Base-by-base conservation (phyloP, 2,888 invertebrate species). In the Synergus laeviventris region DNA sequence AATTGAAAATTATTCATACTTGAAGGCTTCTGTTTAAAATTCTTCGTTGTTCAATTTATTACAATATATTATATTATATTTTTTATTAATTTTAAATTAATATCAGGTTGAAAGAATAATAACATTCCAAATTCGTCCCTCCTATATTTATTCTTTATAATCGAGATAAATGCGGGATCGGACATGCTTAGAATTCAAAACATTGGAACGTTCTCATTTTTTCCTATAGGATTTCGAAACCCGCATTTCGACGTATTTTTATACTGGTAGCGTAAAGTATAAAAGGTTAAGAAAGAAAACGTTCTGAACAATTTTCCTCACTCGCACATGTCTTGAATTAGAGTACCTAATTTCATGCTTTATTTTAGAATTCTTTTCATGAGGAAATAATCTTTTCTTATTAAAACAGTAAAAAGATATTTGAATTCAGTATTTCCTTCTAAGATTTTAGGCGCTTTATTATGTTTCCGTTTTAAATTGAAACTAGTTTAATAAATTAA, bases 221-320 rank as follows among this genome's bases (percentile, higher is more conserved):
- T 70, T 31, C 18, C 56, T 21, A 45, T 49, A 36, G 14, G n/a
- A 16, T 21, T 45, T 49, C n/a, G 45, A 70, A 70, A 49, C 70
- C 49, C 31, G 49, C 49, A 70, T 70, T 49, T 45, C 31, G 5
- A 56, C 21, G 12, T 56, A 31, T 31, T 31, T 31, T 31, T 31
- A 31, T 31, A 31, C 31, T 31, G 3, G 31, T 31, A 31, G 31
- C 0, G 7, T 31, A 31, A 31, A 16, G 70, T 54, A 54, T 42
- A 21, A 70, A 70, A 24, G 70, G n/a, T 70, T 54, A 70, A 8
- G 31, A 54, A 70, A 31, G n/a, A 70, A 49, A 31, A 11, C 14
- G 64, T 79, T 79, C 38, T 45, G 12, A 76, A 78, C 60, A 60
- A 78, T 75, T 75, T 54, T 62, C 73, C 73, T 70, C 66, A 66